Evolutionary conservation across 2,113 vertebrate genomes (phyloP), one percentile per base, ranked within the genome.

Genomic region (Caranx ignobilis): DNA sequence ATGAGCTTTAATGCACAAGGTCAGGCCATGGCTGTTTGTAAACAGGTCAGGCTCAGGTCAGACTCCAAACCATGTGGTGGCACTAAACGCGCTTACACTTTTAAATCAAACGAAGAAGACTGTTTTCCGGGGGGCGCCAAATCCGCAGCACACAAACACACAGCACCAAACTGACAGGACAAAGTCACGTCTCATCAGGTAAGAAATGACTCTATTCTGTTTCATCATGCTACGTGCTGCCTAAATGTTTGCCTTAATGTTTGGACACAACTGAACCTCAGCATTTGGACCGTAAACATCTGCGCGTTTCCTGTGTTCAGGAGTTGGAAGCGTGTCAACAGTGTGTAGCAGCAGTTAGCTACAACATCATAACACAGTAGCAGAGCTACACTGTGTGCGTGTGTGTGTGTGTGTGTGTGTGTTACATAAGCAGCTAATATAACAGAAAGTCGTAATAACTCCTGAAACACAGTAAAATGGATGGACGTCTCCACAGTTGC

Each of bases 51-150:
- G 11, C 39, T 41, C 39, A 10, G 39, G 7, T 41, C 39, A 41
- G 1, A 10, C 75, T 43, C 75, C 80, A 72, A 43, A 64, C 77
- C 68, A 37, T 0, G n/a, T 6, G 68, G 68, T 6, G 84, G 84
- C 79, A 39, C 54, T 62, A 54, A 19, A 19, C 7, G 34, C 10
- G n/a, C 34, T 2, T 65, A 3, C 4, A 16, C 12, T 19, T 10
- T 35, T 54, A 6, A 12, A 32, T 18, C 4, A n/a, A 15, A 34
- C 31, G 55, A 62, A 69, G 43, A 69, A 60, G 35, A 90, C 83
- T 75, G 87, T 71, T 75, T 18, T 13, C 5, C 10, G 15, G 41
- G 41, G n/a, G 50, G 91, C 91, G 91, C 88, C 81, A 93, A 92
- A 75, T 75, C 59, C 2, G 52, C 56, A 3, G 12, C 15, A 4